These are phyloP conservation scores for Spatula clypeata DNA, from an alignment of 2,797 vertebrate species.

Conservation along the genomic window DNA sequence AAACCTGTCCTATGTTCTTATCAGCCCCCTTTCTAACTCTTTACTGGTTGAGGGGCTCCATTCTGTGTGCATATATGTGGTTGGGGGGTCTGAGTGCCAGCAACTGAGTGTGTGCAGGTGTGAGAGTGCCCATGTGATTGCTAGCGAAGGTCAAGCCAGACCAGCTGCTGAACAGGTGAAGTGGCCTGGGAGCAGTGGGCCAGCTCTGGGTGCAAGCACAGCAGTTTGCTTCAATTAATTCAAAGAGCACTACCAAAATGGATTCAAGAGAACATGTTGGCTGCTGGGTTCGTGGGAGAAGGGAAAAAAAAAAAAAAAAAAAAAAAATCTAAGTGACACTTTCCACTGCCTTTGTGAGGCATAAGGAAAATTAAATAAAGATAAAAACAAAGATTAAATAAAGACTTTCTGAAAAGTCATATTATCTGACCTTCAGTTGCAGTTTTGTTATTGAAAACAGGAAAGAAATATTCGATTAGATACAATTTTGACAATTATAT, in stretches of 20 bases:
- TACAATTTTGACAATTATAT: too few species aligned
- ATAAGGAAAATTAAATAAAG: not conserved
- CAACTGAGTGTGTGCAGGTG: rapidly evolving
- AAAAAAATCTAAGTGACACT: not conserved
- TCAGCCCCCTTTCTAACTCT: too few species aligned
- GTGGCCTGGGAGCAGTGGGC: not conserved
- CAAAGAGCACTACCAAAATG: not conserved
- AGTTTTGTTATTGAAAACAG: not conserved
- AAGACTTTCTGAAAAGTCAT: not conserved
- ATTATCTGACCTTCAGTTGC: not conserved
- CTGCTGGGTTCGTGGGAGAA: not conserved
- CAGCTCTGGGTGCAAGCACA: not conserved
- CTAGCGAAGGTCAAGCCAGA: rapidly evolving
- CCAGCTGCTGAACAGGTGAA: too few species aligned
- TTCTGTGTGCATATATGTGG: rapidly evolving
- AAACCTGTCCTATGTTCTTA: not conserved
- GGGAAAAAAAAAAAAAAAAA: not conserved
- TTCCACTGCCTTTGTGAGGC: rapidly evolving
- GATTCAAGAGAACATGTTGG: not conserved
- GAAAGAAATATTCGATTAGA: not conserved
- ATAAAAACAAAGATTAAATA: slow-evolving; percentile 24
- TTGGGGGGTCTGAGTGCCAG: rapidly evolving
- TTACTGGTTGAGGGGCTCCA: rapidly evolving
- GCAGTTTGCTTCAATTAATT: rapidly evolving
- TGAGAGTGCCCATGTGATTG: rapidly evolving